Conservation (phyloP, 1,140 invertebrate genomes). For the Atopsyche davidsoni region DNA sequence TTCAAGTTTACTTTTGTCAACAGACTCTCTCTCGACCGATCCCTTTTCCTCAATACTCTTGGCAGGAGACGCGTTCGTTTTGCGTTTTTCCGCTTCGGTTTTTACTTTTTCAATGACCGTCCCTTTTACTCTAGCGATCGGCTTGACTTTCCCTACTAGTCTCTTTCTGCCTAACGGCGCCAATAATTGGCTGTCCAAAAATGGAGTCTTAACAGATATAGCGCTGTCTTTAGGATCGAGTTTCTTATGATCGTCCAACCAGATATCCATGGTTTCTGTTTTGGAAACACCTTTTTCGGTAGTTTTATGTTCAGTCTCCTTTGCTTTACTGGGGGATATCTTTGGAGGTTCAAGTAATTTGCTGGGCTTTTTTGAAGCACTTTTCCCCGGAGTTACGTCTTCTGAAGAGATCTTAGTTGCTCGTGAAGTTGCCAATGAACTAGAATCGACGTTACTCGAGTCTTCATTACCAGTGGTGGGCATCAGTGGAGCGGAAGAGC, state of each 20-base stretch:
- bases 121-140: slow-evolving; percentile 47
- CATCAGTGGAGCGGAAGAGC: slow-evolving; percentile 27
- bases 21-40: not conserved
- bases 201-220: slow-evolving; percentile 19
- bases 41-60: slow-evolving; percentile 20
- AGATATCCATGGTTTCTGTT: slow-evolving; percentile 6
- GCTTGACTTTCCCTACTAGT: slow-evolving; percentile 42
- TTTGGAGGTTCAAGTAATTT: slow-evolving; percentile 8
- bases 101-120: slow-evolving; percentile 46
- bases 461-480: slow-evolving; percentile 12
- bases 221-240: slow-evolving; percentile 7
- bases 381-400: slow-evolving; percentile 8
- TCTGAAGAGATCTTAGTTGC: slow-evolving; percentile 20
- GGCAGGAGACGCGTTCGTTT: slow-evolving; percentile 20
- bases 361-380: slow-evolving; percentile 6
- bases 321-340: slow-evolving; percentile 6
- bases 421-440: slow-evolving; percentile 2
- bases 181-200: slow-evolving; percentile 19
- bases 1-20: slow-evolving; percentile 18
- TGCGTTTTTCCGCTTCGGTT: slow-evolving; percentile 42
- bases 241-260: slow-evolving; percentile 8
- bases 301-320: slow-evolving; percentile 16
- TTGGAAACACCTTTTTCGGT: slow-evolving; percentile 2
- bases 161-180: slow-evolving; percentile 35
- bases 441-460: slow-evolving; percentile 2